Percentiles rank a stretch among this genome's conserved stretches.
These are phyloP conservation scores for Dinomys branickii DNA, from an alignment of 2,113 vertebrate species.

Conservation along the genomic window DNA sequence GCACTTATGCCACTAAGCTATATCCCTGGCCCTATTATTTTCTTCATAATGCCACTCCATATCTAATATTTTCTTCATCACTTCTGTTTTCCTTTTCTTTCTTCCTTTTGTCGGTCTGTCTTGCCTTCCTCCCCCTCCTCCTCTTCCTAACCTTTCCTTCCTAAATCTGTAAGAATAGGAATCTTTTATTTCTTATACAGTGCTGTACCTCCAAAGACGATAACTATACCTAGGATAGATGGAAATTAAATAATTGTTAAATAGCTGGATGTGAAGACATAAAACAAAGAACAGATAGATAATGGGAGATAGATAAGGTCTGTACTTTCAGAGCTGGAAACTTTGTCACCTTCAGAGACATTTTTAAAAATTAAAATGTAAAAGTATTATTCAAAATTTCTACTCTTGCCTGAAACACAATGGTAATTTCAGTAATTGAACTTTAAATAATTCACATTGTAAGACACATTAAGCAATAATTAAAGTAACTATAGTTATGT, in stretches of 20 bases:
- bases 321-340: background rate
- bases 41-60: background rate
- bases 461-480: background rate
- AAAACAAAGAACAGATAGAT: background rate
- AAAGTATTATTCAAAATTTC: slow-evolving; percentile 9
- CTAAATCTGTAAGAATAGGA: background rate
- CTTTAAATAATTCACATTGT: background rate
- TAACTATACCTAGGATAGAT: background rate
- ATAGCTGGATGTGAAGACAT: background rate
- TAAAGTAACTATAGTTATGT: background rate
- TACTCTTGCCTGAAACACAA: background rate
- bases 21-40: background rate
- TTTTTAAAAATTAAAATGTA: slow-evolving; percentile 6
- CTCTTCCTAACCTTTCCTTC: background rate
- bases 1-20: too few species aligned
- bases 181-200: background rate
- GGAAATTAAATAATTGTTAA: background rate
- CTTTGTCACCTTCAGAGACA: background rate
- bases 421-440: slow-evolving; percentile 21
- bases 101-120: background rate
- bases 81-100: background rate
- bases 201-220: background rate
- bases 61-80: background rate
- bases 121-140: too few species aligned
- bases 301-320: background rate